Conservation (phyloP, 1,140 invertebrate genomes). For the Saxidomus purpurata region DNA sequence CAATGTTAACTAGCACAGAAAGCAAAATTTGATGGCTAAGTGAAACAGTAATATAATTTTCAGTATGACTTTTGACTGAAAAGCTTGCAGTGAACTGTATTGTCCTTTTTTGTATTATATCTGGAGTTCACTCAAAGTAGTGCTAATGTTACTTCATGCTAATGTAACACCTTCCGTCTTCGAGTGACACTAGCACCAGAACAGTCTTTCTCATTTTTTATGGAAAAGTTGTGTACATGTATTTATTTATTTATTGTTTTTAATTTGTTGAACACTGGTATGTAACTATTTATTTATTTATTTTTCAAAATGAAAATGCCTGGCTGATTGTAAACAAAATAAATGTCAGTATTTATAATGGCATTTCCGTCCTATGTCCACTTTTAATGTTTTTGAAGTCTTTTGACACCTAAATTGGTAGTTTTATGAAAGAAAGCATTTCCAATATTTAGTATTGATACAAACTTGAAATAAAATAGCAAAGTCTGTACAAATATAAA, state of each 20-base stretch:
- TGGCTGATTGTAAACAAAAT: slow-evolving; percentile 3
- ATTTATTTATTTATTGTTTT: background rate
- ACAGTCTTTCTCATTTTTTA: slow-evolving; percentile 16
- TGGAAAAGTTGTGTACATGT: background rate
- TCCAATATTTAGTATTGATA: slow-evolving; percentile 12
- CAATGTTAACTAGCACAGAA: slow-evolving; percentile 18
- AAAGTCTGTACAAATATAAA: slow-evolving; percentile 21
- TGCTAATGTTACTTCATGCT: slow-evolving; percentile 19
- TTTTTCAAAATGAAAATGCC: slow-evolving; percentile 20
- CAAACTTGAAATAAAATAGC: slow-evolving; percentile 8
- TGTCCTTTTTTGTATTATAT: slow-evolving; percentile 12
- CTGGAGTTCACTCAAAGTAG: background rate
- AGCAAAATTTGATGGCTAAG: slow-evolving; percentile 12
- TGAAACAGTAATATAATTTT: slow-evolving; percentile 11
- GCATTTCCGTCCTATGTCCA: slow-evolving; percentile 13
- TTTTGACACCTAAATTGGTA: slow-evolving; percentile 11
- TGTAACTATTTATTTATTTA: slow-evolving; percentile 13
- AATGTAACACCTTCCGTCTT: slow-evolving; percentile 14
- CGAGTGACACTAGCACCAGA: slow-evolving; percentile 12
- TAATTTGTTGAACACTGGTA: slow-evolving; percentile 19
- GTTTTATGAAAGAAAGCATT: slow-evolving; percentile 1
- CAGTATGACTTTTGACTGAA: slow-evolving; percentile 7
- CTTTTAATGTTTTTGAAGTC: slow-evolving; percentile 5
- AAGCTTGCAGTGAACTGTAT: slow-evolving; percentile 13
- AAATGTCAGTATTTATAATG: slow-evolving; percentile 11